Evolutionary conservation across 1,140 invertebrate species (phyloP), one percentile per base, ranked within the genome.

Genomic region (Hyposmocoma kahamanoa): DNA sequence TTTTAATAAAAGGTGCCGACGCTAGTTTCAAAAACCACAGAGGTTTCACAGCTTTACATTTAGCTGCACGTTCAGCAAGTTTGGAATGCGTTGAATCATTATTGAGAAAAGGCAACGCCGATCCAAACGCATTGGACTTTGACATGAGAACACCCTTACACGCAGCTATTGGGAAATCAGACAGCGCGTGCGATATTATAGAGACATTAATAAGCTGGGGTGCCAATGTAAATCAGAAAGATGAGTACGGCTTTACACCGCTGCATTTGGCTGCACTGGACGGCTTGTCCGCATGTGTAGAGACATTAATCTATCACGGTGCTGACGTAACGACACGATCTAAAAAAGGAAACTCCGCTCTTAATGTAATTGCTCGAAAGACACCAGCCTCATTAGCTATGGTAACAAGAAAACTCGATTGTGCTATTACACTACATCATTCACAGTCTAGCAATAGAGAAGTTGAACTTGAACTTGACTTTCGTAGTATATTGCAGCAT

Each of bases 231-330:
- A 96, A 97, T 70, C 89, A 91, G 32, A 92, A 93, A 60, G 96
- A 97, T 63, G 92, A 94, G 52, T 96, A 95, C 62, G 96, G 96
- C 0, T 96, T 96, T 71, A 95, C 95, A 0, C 94, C 96, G 0
- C 83, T 97, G 11, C 96, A 97, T 70, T 89, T 97, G 32, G 95
- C 95, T 3, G 94, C 95, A 4, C 74, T 95, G 0, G 95, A 95
- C 68, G 94, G 95, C 22, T 81, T 95, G n/a, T 93, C 93, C 0
- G 91, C 92, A 54, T 95, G 93, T 62, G 94, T 95, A 0, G 92
- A 95, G 68, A 89, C 94, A 30, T 79, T 97, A 20, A 92, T 97
- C 17, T 92, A 92, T 67, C 90, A 94, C 67, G 95, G 95, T 1
- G 94, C 95, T 38, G 93, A 96, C 84, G 90, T 97, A 0, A 95